phyloP scores from a whole-genome alignment of 2,888 invertebrate species.

The Beris chalybata region DNA sequence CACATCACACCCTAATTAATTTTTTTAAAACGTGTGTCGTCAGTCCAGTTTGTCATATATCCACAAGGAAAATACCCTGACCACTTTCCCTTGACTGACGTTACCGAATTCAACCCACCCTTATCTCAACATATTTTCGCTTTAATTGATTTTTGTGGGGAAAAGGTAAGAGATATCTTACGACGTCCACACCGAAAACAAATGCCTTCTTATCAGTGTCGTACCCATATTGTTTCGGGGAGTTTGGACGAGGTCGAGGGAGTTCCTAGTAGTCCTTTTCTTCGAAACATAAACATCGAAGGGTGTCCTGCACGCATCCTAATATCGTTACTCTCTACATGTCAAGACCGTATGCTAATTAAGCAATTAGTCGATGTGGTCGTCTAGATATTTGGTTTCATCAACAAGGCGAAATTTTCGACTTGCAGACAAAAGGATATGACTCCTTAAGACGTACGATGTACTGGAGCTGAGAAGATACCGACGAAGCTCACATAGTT shows the following conservation, averaged over 20 bases:
- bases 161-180: conserved; percentile 16
- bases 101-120: conserved; percentile 1
- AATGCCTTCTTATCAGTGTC: neutral
- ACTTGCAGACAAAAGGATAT: conserved; percentile 19
- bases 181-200: conserved; percentile 7
- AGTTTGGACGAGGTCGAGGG: conserved; percentile 9
- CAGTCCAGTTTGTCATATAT: too few relatives aligned
- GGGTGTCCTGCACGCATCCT: neutral
- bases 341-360: conserved; percentile 56
- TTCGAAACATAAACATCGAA: conserved; percentile 8
- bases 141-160: conserved; percentile 17
- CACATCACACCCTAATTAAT: too few relatives aligned
- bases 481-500: too few relatives aligned
- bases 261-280: neutral
- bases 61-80: conserved; percentile 7
- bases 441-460: conserved; percentile 14
- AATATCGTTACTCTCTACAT: conserved; percentile 34
- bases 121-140: conserved; percentile 20
- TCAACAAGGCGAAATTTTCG: conserved; percentile 23
- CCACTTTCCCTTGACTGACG: conserved; percentile 16
- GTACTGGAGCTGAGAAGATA: neutral
- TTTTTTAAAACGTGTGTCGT: too few relatives aligned
- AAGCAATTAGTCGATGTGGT: conserved; percentile 57
- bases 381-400: conserved; percentile 43
- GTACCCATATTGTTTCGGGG: neutral